Percentiles rank a stretch among this genome's conserved stretches.
These are phyloP conservation scores for Ctenicera cuprea DNA, from an alignment of 2,888 invertebrate species.

Conservation along the genomic window DNA sequence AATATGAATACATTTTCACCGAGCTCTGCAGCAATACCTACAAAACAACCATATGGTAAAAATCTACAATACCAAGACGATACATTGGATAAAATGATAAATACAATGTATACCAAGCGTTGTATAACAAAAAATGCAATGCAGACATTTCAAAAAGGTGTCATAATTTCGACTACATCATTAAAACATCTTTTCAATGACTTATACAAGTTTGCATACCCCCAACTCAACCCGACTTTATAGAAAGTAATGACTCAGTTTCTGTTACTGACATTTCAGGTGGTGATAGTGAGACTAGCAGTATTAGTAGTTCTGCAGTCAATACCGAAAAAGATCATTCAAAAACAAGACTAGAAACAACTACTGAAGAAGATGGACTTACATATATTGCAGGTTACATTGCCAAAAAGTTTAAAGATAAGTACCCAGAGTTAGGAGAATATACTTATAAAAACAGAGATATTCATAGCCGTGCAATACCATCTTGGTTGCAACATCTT, in stretches of 20 bases:
- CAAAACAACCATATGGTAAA: constrained; percentile 4
- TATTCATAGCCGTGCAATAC: neutral
- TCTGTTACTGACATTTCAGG: no score
- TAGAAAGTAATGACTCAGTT: no score
- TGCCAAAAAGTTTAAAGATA: neutral
- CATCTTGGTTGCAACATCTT: neutral
- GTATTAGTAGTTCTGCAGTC: no score
- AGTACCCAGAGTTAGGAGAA: no score
- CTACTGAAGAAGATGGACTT: constrained; percentile 7
- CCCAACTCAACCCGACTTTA: no score
- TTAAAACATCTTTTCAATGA: no score
- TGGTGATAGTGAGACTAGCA: no score
- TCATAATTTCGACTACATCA: neutral
- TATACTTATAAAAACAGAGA: neutral
- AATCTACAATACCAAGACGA: neutral
- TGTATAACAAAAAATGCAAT: no score
- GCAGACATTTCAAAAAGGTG: neutral
- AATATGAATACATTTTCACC: constrained; percentile 18
- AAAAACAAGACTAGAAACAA: neutral
- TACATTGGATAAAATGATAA: neutral
- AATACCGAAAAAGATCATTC: no score
- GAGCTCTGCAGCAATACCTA: neutral
- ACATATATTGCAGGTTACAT: constrained; percentile 1
- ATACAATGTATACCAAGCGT: no score
- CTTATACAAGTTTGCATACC: no score